Base-by-base conservation (phyloP, 2,888 invertebrate species). In the Lymantria dispar region DNA sequence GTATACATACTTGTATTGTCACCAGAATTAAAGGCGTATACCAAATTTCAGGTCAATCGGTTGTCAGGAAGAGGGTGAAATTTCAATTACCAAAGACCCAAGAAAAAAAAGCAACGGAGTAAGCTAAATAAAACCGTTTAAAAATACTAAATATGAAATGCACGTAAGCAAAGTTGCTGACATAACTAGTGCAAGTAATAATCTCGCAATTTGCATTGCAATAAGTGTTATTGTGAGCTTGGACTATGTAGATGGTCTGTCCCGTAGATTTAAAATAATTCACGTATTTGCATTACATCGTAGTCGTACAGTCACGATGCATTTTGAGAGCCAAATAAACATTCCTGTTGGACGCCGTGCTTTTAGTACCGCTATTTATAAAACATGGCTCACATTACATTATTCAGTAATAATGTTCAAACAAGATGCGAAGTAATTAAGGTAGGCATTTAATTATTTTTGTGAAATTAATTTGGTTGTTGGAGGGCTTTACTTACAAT, bases 401-500 rank as follows among this genome's bases (percentile, higher is more conserved):
- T 70, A 63, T 61, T 5, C 63, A 68, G 65, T 52, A 46, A 22
- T 22, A 22, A 22, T 22, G 3, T 22, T 22, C 22, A 22, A 61
- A 58, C 56, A 54, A 45, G 55, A 56, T 54, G 54, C 52, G 47
- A 56, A 65, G 62, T 70, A 60, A 70, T 72, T 69, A 70, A 59
- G 29, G 62, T 43, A 54, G 64, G 63, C 60, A 69, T 64, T 68
- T 66, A 60, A 68, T 70, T 72, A 68, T 72, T 72, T 72, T 70
- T 72, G 65, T 58, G 62, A 72, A 64, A 72, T 72, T 72, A 72
- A 70, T 72, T 70, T 66, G 50, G 51, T 45, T 70, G 71, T 67
- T 69, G 68, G 59, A 65, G 63, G 45, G 54, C 56, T 50, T 59
- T 58, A 53, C 58, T 65, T 64, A 57, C 50, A 59, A 66, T 64